Evolutionary conservation across 1,140 invertebrate genomes (phyloP).

Genomic region (Sycophila sp.): DNA sequence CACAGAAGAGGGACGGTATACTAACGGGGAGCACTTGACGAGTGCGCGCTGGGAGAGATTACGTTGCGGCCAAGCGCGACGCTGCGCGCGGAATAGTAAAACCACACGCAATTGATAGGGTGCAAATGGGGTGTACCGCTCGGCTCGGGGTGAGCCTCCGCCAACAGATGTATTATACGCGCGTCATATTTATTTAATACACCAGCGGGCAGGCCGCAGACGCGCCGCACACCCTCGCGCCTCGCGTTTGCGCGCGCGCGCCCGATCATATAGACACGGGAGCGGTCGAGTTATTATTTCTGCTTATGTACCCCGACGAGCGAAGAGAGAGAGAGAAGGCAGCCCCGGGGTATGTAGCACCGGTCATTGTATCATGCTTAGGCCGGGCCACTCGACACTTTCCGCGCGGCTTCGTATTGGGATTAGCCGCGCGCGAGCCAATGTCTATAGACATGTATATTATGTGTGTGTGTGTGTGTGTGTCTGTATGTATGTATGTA

Average conservation of each 20-base stretch:
- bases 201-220: constrained; percentile 40
- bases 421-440: not conserved
- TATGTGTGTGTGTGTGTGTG: too few species aligned
- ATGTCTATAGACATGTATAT: too few species aligned
- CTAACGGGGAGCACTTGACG: too few species aligned
- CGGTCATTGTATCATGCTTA: not conserved
- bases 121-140: constrained; percentile 56
- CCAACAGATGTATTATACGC: constrained; percentile 53
- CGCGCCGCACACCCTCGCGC: not conserved
- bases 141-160: constrained; percentile 33
- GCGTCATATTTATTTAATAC: constrained; percentile 63
- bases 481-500: not conserved
- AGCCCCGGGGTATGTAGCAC: not conserved
- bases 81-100: constrained; percentile 40
- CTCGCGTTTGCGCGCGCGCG: not conserved
- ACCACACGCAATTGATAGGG: constrained; percentile 57
- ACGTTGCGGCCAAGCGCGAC: constrained; percentile 39
- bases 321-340: too few species aligned
- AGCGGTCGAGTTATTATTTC: not conserved
- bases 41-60: constrained; percentile 38
- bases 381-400: constrained; percentile 5
- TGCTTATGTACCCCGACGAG: not conserved
- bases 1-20: too few species aligned
- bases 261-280: not conserved
- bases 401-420: not conserved